Conservation (phyloP, 2,888 invertebrate species). For the Idaea biselata region DNA sequence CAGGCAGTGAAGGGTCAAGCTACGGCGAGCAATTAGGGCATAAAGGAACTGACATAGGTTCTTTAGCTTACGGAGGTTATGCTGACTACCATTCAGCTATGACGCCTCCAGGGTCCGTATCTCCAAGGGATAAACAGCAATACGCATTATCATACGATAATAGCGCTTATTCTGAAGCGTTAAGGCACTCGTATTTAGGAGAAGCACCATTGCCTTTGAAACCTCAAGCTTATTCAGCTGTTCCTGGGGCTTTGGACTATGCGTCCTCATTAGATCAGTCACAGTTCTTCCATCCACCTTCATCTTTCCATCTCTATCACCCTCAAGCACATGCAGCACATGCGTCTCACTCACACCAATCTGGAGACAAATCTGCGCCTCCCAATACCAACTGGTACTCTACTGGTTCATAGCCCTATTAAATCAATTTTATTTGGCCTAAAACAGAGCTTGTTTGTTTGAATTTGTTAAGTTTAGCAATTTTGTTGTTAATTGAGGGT, state of each 20-base stretch:
- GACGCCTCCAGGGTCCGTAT: constrained; percentile 98
- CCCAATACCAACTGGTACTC: constrained; percentile 90
- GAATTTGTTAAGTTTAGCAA: constrained; percentile 45
- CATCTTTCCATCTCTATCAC: constrained; percentile 94
- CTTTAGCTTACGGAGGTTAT: constrained; percentile 80
- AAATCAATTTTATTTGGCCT: constrained; percentile 24
- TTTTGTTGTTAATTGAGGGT: constrained; percentile 37
- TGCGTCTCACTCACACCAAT: constrained; percentile 67
- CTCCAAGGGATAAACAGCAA: constrained; percentile 92
- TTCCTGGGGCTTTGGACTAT: constrained; percentile 84
- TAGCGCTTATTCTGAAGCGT: constrained; percentile 84
- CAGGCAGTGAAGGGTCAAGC: constrained; percentile 90
- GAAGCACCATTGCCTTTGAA: constrained; percentile 87
- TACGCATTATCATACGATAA: constrained; percentile 75
- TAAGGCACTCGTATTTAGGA: constrained; percentile 78
- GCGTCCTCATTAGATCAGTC: constrained; percentile 88
- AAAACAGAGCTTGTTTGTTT: constrained; percentile 8
- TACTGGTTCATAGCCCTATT: constrained; percentile 85
- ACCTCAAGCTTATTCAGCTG: constrained; percentile 93
- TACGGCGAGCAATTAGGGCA: constrained; percentile 84
- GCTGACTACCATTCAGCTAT: constrained; percentile 95
- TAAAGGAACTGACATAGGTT: constrained; percentile 80
- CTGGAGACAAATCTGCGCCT: constrained; percentile 82
- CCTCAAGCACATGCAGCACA: constrained; percentile 78
- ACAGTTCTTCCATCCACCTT: constrained; percentile 89